phyloP scores from a whole-genome alignment of 2,113 vertebrate genomes.

The Mormoops blainvillei region DNA sequence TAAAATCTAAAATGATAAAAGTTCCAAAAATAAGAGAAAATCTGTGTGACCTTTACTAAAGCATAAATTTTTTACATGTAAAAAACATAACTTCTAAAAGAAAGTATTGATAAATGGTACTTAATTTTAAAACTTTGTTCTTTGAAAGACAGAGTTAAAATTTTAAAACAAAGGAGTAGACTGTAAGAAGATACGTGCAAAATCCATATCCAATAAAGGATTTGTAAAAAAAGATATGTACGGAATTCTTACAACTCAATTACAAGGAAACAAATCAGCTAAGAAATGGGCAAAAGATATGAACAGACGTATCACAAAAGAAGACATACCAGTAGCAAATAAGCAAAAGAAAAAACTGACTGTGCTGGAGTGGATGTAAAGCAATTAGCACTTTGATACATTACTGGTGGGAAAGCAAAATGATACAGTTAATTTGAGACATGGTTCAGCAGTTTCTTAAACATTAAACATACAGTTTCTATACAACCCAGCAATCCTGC shows the following conservation, averaged over 20 bases:
- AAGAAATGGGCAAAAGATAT: neutral
- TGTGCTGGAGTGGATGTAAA: neutral
- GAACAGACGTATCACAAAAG: neutral
- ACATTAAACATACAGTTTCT: neutral
- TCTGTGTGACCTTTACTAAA: neutral
- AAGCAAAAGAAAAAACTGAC: neutral
- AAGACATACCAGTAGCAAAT: neutral
- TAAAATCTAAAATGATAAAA: neutral
- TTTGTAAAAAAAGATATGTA: neutral
- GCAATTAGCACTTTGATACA: neutral
- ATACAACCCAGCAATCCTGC: neutral
- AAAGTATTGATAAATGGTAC: neutral
- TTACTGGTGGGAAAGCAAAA: neutral
- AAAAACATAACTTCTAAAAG: neutral
- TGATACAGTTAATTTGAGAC: neutral
- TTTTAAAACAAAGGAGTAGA: neutral
- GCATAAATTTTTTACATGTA: neutral
- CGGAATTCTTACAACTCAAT: neutral
- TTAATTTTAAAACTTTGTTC: neutral
- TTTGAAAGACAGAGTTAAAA: neutral
- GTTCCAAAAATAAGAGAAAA: neutral
- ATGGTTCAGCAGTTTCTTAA: neutral
- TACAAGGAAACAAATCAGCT: neutral
- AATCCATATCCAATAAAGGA: neutral
- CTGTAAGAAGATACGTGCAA: neutral